Evolutionary conservation across 2,797 vertebrate species (phyloP).

Genomic region (Acanthurus tractus): DNA sequence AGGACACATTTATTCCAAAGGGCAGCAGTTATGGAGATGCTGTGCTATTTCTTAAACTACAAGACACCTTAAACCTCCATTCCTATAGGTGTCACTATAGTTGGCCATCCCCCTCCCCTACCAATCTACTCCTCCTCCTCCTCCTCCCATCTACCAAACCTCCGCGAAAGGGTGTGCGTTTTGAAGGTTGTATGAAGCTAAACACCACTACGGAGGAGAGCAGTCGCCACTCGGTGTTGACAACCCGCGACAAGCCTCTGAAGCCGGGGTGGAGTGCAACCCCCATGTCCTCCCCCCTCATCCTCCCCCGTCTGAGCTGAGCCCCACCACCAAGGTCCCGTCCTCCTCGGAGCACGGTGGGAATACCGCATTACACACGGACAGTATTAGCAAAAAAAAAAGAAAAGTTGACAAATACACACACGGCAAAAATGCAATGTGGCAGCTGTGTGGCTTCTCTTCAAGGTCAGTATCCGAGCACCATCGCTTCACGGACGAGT

Average conservation of each 20-base stretch:
- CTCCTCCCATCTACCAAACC: constrained; percentile 63
- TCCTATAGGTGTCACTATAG: constrained; percentile 83
- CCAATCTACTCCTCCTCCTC: constrained; percentile 32
- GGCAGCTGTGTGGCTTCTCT: constrained; percentile 40
- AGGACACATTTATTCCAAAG: background rate
- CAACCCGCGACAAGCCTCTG: constrained; percentile 11
- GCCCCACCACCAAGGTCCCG: constrained; percentile 34
- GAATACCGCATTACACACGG: constrained; percentile 47
- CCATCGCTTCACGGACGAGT: constrained; percentile 50
- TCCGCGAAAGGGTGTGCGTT: constrained; percentile 81
- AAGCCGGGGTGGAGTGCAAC: constrained; percentile 14
- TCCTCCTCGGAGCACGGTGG: constrained; percentile 33
- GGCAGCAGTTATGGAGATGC: background rate
- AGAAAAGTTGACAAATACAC: constrained; percentile 61
- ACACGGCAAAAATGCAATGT: constrained; percentile 52
- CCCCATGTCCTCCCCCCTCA: background rate
- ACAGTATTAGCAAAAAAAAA: constrained; percentile 29
- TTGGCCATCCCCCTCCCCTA: constrained; percentile 29
- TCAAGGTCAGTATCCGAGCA: constrained; percentile 78
- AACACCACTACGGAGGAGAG: constrained; percentile 39
- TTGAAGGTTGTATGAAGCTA: constrained; percentile 78
- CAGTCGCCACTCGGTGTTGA: constrained; percentile 21
- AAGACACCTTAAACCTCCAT: constrained; percentile 71
- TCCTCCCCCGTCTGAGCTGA: constrained; percentile 12
- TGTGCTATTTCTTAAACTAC: background rate